Conservation (phyloP, 2,888 invertebrate species). For the Entomobrya multifasciata region DNA sequence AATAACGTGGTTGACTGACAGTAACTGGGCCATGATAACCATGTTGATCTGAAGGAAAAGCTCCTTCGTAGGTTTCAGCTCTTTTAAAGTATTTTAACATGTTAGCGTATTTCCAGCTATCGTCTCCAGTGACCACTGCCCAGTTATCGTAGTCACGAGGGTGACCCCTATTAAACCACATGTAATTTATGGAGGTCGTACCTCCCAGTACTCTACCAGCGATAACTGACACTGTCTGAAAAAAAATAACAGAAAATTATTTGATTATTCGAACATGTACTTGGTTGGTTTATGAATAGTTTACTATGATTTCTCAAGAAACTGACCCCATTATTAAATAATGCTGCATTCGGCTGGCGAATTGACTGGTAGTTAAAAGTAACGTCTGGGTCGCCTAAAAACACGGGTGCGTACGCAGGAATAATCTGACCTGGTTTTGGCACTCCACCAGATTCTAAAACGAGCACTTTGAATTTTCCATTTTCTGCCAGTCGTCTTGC, state of each 20-base stretch:
- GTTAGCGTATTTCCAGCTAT: conserved; percentile 33
- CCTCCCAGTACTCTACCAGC: neutral
- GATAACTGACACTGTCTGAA: neutral
- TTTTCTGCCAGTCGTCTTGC: neutral
- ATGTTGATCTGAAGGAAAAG: conserved; percentile 31
- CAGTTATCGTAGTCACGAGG: conserved; percentile 9
- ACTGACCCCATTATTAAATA: neutral
- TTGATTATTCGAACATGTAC: neutral
- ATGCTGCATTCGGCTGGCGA: neutral
- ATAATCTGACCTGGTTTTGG: neutral
- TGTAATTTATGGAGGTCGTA: neutral
- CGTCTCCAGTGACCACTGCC: conserved; percentile 29
- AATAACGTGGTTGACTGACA: neutral
- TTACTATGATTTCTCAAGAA: neutral
- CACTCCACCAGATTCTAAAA: neutral
- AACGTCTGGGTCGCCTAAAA: neutral
- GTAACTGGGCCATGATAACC: conserved; percentile 8
- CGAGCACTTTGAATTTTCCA: neutral
- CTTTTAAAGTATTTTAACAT: conserved; percentile 24
- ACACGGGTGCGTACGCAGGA: neutral
- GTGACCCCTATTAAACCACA: conserved; percentile 15
- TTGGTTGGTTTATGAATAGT: neutral
- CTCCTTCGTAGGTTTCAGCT: neutral
- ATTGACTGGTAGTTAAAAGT: neutral
- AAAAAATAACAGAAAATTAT: neutral